Base-by-base conservation (phyloP, 2,888 invertebrate genomes). In the Elaeidobius kamerunicus region DNA sequence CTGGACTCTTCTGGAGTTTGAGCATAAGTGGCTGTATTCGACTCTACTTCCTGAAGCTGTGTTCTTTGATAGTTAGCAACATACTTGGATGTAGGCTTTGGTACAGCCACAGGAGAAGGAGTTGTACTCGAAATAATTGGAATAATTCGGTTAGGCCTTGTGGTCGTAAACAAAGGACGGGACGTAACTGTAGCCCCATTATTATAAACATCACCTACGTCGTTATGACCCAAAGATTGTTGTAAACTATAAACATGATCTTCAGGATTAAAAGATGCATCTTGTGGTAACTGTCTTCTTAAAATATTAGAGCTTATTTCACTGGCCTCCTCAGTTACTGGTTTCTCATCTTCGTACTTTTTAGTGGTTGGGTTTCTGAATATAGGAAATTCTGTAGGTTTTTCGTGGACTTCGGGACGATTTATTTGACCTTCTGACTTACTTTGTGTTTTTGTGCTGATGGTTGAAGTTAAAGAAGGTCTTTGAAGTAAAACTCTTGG, bases 141-240 rank as follows among this genome's bases (percentile, higher is more conserved):
- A 35, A 19, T 47, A 30, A 63, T 82, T 67, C 63, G 83, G 74
- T 84, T 77, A 17, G 82, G 74, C 0, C 80, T 80, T 0, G 82
- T 81, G 0, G 85, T 85, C 0, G 85, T 85, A 61, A 85, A 85
- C 12, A 86, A 68, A 0, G 85, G 85, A 23, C 85, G 73, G 3
- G 84, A 79, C 18, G 83, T 79, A 50, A 79, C 81, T 14, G 80
- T 80, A 11, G 82, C 70, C 17, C 84, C 81, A 27, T 81, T 79
- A 23, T 84, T 84, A 59, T 85, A 86, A 1, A 86, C 82, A 62
- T 85, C 85, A 1, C 82, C 78, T 2, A 81, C 78, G 65, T 86
- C 86, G 60, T 83, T 83, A 12, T 50, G 48, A 9, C 80, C 82
- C 15, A 76, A 73, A 0, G 79, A 79, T 65, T 84, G 84, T 60